Percentiles rank a stretch among this genome's conserved stretches.
phyloP scores from a whole-genome alignment of 1,140 invertebrate species.

The Epicauta chinensis region DNA sequence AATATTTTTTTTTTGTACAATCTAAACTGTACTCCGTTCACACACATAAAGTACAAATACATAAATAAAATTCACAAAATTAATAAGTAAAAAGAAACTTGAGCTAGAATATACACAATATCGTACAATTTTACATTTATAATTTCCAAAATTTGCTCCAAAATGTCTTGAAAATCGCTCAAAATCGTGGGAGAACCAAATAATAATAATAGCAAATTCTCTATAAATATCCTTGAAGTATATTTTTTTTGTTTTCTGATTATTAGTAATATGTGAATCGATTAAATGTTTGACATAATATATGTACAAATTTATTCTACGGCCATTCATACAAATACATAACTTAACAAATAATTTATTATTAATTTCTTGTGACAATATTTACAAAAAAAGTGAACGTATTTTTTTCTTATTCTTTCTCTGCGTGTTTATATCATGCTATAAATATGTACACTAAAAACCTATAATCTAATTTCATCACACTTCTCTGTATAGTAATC shows the following conservation, averaged over 20 bases:
- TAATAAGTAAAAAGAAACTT: constrained; percentile 33
- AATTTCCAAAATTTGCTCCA: neutral
- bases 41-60: constrained; percentile 39
- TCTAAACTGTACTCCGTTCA: constrained; percentile 33
- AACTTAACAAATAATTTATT: constrained; percentile 19
- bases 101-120: constrained; percentile 40
- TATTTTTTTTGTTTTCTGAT: neutral
- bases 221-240: no score
- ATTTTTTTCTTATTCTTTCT: constrained; percentile 2
- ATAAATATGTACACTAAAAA: constrained; percentile 33
- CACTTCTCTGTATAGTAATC: constrained; percentile 33
- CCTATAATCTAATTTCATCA: constrained; percentile 38
- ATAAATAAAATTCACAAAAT: constrained; percentile 40
- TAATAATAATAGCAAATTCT: no score
- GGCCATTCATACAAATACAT: constrained; percentile 16
- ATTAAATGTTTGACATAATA: constrained; percentile 1
- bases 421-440: constrained; percentile 6
- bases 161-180: no score
- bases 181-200: no score
- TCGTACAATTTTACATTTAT: constrained; percentile 38
- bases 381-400: constrained; percentile 33
- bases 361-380: constrained; percentile 19
- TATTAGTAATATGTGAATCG: neutral
- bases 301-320: constrained; percentile 12
- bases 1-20: constrained; percentile 36